A percentile compares a stretch with the other conserved stretches of the same genome.
These are phyloP conservation scores for Thera obeliscata DNA, from an alignment of 2,888 invertebrate species.

Conservation along the genomic window DNA sequence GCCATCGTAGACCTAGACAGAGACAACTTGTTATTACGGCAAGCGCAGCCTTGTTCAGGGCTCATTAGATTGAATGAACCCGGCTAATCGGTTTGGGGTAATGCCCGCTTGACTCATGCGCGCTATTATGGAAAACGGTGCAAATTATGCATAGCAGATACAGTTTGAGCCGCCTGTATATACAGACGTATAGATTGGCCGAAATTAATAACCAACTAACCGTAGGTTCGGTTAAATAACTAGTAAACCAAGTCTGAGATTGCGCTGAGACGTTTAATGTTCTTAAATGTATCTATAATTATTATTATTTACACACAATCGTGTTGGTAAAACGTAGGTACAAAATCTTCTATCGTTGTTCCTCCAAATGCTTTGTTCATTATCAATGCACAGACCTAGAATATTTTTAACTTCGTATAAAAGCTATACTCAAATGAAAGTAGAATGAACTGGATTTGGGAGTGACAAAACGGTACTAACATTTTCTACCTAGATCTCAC, in stretches of 20 bases:
- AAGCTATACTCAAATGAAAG: conserved; percentile 4
- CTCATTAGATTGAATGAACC: conserved; percentile 29
- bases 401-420: not conserved
- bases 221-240: conserved; percentile 1
- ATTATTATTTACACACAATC: no score
- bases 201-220: conserved; percentile 7
- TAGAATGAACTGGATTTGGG: conserved; percentile 41
- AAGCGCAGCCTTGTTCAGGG: conserved; percentile 32
- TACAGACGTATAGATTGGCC: conserved; percentile 10
- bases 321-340: no score
- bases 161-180: conserved; percentile 20
- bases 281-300: no score
- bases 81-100: conserved; percentile 33
- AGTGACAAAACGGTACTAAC: conserved; percentile 37
- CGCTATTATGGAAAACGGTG: conserved; percentile 29
- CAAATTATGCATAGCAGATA: conserved; percentile 29
- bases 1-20: conserved; percentile 35
- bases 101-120: conserved; percentile 30
- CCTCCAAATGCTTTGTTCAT: not conserved
- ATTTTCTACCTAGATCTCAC: conserved; percentile 34
- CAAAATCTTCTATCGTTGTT: not conserved
- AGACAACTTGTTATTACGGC: conserved; percentile 35
- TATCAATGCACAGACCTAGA: conserved; percentile 15
- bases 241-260: not conserved
- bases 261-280: no score